Evolutionary conservation across 2,888 invertebrate genomes (phyloP).

Genomic region (Adelphocoris suturalis): DNA sequence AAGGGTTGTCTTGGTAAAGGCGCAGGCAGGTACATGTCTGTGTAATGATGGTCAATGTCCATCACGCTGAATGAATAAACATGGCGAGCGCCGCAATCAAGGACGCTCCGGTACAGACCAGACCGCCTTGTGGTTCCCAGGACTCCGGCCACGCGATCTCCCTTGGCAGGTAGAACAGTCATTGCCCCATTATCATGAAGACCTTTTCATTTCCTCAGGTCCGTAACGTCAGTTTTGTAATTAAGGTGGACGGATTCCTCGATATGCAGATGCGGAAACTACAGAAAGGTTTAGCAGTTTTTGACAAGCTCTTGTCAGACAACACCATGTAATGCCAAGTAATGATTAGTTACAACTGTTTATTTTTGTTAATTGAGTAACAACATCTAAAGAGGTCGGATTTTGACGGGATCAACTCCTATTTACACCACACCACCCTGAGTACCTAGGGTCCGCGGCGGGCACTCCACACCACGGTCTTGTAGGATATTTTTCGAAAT

Average conservation of each 20-base stretch:
- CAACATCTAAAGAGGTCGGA: too few species aligned
- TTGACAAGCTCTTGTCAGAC: too few species aligned
- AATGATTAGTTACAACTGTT: too few species aligned
- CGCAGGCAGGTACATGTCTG: slow-evolving; percentile 38
- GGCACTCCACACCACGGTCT: too few species aligned
- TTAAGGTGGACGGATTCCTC: not conserved
- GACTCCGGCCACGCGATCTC: slow-evolving; percentile 36
- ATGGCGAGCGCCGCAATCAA: slow-evolving; percentile 8
- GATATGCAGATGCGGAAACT: not conserved
- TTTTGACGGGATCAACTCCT: too few species aligned
- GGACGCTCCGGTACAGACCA: not conserved
- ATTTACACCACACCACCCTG: too few species aligned
- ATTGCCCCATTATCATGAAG: slow-evolving; percentile 16
- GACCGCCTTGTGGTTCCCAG: slow-evolving; percentile 43
- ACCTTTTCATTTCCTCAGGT: not conserved
- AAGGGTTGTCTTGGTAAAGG: not conserved
- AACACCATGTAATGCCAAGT: too few species aligned
- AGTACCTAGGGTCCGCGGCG: too few species aligned
- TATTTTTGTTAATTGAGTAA: too few species aligned
- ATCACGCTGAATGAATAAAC: slow-evolving; percentile 50
- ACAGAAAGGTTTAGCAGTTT: too few species aligned
- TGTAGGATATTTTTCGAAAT: too few species aligned
- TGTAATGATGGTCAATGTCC: slow-evolving; percentile 59
- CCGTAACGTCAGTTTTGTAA: not conserved
- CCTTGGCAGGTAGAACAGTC: not conserved